Evolutionary conservation across 30 jellyfish, hydroid and myxozoan species (phyloP).

Genomic region (Hydractinia symbiolongicarpus): DNA sequence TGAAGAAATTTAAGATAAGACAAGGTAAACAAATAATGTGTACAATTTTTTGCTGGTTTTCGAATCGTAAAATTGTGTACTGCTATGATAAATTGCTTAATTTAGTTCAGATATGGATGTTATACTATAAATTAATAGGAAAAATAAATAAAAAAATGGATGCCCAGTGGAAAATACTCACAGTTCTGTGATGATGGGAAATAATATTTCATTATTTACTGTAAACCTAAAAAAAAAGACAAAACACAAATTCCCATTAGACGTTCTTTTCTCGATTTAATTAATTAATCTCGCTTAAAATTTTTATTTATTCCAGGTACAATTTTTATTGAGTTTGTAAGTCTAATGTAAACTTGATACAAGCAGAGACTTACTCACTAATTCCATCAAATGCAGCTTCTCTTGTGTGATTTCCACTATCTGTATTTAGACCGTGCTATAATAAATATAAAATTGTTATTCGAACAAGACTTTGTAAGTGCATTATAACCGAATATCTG

Average conservation of each 20-base stretch:
- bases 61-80: too few species aligned
- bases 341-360: too few species aligned
- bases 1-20: not conserved
- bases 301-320: too few species aligned
- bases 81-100: too few species aligned
- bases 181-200: conserved; percentile 86
- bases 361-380: conserved; percentile 49
- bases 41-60: not conserved
- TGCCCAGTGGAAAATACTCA: conserved; percentile 31
- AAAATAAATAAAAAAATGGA: too few species aligned
- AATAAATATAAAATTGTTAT: not conserved
- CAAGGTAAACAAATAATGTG: too few species aligned
- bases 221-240: conserved; percentile 41
- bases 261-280: not conserved
- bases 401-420: conserved; percentile 57
- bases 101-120: too few species aligned
- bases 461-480: not conserved
- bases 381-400: conserved; percentile 97
- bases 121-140: too few species aligned
- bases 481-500: not conserved
- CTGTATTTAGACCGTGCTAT: conserved; percentile 85
- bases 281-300: too few species aligned
- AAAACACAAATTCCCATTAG: not conserved
- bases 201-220: conserved; percentile 58
- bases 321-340: too few species aligned